phyloP scores from a whole-genome alignment of 2,888 invertebrate genomes.

The Falcaria lacertinaria region DNA sequence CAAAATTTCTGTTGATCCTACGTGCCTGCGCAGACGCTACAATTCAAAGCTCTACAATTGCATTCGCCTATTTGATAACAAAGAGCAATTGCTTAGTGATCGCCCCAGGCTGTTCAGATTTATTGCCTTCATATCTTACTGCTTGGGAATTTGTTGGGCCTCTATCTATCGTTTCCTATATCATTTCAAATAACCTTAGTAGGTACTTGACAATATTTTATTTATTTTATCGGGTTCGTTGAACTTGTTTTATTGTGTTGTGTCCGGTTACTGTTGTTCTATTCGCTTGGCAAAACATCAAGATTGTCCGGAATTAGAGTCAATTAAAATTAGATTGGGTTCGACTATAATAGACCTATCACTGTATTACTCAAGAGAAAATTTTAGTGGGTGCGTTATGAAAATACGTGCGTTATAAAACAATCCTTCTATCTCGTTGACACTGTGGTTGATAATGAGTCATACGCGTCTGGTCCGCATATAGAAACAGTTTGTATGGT shows the following conservation, averaged over 20 bases:
- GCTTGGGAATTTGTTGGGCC: conserved; percentile 29
- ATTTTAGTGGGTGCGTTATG: neutral
- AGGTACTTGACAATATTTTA: conserved; percentile 7
- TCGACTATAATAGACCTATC: conserved; percentile 8
- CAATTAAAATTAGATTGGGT: conserved; percentile 26
- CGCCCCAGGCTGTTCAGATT: conserved; percentile 27
- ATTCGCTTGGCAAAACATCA: conserved; percentile 46
- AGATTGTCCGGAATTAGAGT: conserved; percentile 33
- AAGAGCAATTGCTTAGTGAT: conserved; percentile 30
- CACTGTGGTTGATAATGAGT: conserved; percentile 39
- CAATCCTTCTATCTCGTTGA: no score
- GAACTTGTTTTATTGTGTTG: conserved; percentile 38
- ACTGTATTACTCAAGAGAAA: neutral
- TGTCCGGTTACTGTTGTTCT: conserved; percentile 17
- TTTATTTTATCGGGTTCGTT: conserved; percentile 32
- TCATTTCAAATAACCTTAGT: conserved; percentile 18
- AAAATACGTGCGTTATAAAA: neutral
- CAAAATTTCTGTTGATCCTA: neutral
- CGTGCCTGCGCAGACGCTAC: neutral
- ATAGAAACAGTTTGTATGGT: conserved; percentile 41
- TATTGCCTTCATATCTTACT: conserved; percentile 37
- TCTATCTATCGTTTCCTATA: conserved; percentile 28
- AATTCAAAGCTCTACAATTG: conserved; percentile 3
- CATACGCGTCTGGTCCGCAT: conserved; percentile 42
- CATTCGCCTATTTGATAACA: conserved; percentile 23